Conservation (phyloP, 2,113 vertebrate genomes). For the Neotoma lepida region DNA sequence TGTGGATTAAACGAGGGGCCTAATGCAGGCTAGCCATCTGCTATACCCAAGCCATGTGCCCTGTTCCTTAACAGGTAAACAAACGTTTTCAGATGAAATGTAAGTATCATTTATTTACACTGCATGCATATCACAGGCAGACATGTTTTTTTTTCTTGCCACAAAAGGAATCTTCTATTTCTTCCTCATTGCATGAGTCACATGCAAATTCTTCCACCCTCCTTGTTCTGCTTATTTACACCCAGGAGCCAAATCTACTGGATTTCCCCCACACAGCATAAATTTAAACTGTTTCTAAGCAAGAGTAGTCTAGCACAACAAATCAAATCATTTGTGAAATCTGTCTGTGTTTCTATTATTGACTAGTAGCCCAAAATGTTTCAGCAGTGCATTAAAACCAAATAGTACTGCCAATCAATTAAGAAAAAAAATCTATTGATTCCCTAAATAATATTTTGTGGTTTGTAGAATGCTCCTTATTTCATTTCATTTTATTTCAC, state of each 20-base stretch:
- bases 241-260: slow-evolving; percentile 30
- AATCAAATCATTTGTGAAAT: slow-evolving; percentile 59
- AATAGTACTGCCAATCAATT: slow-evolving; percentile 41
- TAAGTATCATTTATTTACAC: slow-evolving; percentile 30
- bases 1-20: neutral
- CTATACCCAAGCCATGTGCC: neutral
- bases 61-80: neutral
- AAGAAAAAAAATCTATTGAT: slow-evolving; percentile 49
- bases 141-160: neutral
- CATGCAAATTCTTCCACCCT: slow-evolving; percentile 12
- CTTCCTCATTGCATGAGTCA: neutral
- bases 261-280: slow-evolving; percentile 17
- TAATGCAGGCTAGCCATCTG: neutral
- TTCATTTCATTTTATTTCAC: slow-evolving; percentile 3
- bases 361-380: slow-evolving; percentile 25
- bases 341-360: slow-evolving; percentile 51
- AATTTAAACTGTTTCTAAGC: slow-evolving; percentile 53
- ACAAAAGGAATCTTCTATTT: slow-evolving; percentile 40
- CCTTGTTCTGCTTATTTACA: slow-evolving; percentile 20
- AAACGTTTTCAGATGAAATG: slow-evolving; percentile 10
- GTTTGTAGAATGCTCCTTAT: neutral
- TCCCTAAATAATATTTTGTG: slow-evolving; percentile 30
- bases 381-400: neutral
- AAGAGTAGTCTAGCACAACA: slow-evolving; percentile 44
- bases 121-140: slow-evolving; percentile 4